These are phyloP conservation scores for Lerema accius DNA, from an alignment of 1,140 invertebrate genomes.

Conservation along the genomic window DNA sequence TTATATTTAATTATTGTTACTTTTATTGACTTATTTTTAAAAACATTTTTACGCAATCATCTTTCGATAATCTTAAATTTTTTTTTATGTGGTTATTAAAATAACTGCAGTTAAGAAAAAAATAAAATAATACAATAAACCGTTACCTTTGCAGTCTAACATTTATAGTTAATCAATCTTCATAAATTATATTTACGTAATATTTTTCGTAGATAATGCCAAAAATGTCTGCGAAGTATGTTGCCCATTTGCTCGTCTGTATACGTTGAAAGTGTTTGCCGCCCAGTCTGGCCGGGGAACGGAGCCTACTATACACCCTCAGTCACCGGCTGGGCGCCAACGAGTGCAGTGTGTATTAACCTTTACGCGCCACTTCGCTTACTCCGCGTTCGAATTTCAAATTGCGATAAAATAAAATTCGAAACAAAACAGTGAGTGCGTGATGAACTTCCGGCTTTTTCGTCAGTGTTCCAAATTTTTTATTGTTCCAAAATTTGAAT, in stretches of 20 bases:
- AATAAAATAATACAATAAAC: too few species aligned
- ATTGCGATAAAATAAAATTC: slow-evolving; percentile 39
- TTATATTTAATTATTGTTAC: too few species aligned
- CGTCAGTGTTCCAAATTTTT: slow-evolving; percentile 13
- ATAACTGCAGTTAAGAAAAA: too few species aligned
- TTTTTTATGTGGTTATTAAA: too few species aligned
- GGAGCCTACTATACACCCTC: slow-evolving; percentile 68
- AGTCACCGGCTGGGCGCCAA: slow-evolving; percentile 60
- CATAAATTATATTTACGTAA: too few species aligned
- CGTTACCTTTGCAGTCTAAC: too few species aligned
- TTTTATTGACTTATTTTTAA: too few species aligned
- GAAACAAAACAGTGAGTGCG: slow-evolving; percentile 24
- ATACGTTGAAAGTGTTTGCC: slow-evolving; percentile 50
- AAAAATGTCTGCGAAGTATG: not conserved
- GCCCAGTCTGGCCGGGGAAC: slow-evolving; percentile 67
- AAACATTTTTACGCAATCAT: too few species aligned
- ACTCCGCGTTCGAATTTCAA: slow-evolving; percentile 55
- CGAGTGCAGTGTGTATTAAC: slow-evolving; percentile 35
- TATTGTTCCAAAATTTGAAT: slow-evolving; percentile 2
- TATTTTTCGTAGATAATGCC: not conserved
- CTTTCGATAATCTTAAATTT: too few species aligned
- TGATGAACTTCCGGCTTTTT: slow-evolving; percentile 11
- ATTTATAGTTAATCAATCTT: too few species aligned
- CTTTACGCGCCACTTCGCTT: slow-evolving; percentile 23
- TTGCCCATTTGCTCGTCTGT: slow-evolving; percentile 38